Conservation (phyloP, 2,797 vertebrate species). For the Zenarchopterus dispar region DNA sequence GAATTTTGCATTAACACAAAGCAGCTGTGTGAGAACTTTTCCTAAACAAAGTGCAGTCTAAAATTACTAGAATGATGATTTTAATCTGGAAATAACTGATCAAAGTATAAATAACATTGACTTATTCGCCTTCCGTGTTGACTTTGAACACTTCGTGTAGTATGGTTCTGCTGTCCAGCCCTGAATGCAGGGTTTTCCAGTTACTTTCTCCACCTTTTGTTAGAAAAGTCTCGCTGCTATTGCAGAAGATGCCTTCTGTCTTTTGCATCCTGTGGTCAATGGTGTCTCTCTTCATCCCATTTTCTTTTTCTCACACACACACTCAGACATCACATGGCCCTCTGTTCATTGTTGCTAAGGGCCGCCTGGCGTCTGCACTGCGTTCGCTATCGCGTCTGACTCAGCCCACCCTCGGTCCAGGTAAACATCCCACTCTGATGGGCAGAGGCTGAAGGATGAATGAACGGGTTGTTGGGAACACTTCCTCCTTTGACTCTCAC, state of each 20-base stretch:
- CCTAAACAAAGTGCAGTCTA: background rate
- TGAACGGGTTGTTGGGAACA: constrained; percentile 13
- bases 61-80: background rate
- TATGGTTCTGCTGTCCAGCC: background rate
- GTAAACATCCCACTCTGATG: constrained; percentile 40
- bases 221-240: background rate
- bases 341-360: constrained; percentile 57
- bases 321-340: background rate
- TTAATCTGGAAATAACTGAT: background rate
- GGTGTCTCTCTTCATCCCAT: constrained; percentile 22
- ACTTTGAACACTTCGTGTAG: too few species aligned
- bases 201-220: background rate
- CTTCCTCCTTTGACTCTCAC: constrained; percentile 18
- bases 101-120: background rate
- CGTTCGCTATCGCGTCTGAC: constrained; percentile 51
- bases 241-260: constrained; percentile 2
- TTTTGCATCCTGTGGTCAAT: constrained; percentile 29
- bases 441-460: constrained; percentile 39
- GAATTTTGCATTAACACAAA: background rate
- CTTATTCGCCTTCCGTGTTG: background rate
- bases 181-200: background rate
- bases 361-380: constrained; percentile 48
- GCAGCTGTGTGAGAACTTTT: background rate
- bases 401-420: constrained; percentile 34
- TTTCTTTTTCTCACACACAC: constrained; percentile 17